Percentiles rank a stretch among this genome's conserved stretches.
These are phyloP conservation scores for Tamias sibiricus DNA, from an alignment of 2,113 vertebrate species.

Conservation along the genomic window DNA sequence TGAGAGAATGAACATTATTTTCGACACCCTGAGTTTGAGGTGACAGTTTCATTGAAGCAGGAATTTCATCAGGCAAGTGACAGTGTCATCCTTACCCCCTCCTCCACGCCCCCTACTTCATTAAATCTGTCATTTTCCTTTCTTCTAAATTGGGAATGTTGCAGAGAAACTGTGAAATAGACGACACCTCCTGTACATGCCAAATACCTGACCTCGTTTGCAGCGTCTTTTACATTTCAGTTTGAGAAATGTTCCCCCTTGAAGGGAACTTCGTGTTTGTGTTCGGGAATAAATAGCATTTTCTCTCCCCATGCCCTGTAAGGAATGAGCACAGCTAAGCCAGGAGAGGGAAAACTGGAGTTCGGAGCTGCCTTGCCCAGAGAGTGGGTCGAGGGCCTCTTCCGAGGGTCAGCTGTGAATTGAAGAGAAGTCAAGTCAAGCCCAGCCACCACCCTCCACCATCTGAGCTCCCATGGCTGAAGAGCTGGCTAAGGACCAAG, in stretches of 20 bases:
- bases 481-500: constrained; percentile 49
- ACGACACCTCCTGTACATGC: constrained; percentile 1
- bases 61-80: constrained; percentile 44
- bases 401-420: neutral
- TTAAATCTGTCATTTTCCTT: constrained; percentile 65
- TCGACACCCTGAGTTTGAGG: constrained; percentile 35
- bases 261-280: constrained; percentile 46
- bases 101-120: neutral
- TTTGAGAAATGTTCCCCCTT: constrained; percentile 22
- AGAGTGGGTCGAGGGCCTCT: neutral
- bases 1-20: neutral
- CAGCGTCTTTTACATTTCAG: constrained; percentile 57
- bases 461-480: neutral
- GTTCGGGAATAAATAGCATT: constrained; percentile 42
- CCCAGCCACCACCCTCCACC: neutral
- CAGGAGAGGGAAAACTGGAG: neutral
- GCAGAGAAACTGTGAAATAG: constrained; percentile 48
- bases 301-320: neutral
- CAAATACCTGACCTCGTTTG: constrained; percentile 59
- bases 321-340: neutral
- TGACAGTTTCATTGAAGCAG: constrained; percentile 58
- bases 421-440: constrained; percentile 23
- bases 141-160: constrained; percentile 65
- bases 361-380: neutral
- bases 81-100: neutral